Evolutionary conservation across 2,797 vertebrate genomes (phyloP).

Genomic region (Pangasius mekongensis): DNA sequence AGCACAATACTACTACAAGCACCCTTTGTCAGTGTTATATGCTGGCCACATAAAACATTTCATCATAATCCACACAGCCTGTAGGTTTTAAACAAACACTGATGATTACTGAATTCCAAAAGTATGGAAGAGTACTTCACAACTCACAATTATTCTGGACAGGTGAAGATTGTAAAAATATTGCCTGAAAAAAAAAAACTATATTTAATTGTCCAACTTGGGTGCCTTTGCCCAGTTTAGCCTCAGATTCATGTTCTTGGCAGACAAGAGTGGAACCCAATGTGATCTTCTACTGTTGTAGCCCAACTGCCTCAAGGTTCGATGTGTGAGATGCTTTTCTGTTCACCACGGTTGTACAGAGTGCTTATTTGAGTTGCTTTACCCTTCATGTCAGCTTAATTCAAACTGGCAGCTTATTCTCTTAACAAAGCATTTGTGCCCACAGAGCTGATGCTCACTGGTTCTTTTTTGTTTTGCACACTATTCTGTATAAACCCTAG

Average conservation of each 20-base stretch:
- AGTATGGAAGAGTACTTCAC: not conserved
- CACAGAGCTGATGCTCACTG: not conserved
- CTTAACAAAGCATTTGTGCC: not conserved
- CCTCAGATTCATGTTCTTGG: not conserved
- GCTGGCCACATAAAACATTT: not conserved
- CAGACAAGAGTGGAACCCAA: not conserved
- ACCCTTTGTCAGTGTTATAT: not conserved
- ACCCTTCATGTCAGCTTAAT: not conserved
- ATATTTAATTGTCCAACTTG: not conserved
- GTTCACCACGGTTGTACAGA: not conserved
- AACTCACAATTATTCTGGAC: not conserved
- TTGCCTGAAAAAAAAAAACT: not conserved
- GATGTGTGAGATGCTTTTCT: not conserved
- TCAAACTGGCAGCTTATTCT: not conserved
- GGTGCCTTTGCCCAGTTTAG: not conserved
- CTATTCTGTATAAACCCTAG: not conserved
- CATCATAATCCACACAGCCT: not conserved
- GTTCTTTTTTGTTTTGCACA: not conserved
- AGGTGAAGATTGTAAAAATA: not conserved
- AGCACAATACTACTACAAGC: not conserved
- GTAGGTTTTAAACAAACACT: not conserved
- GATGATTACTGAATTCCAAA: not conserved
- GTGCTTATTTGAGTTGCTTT: not conserved
- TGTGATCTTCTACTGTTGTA: not conserved
- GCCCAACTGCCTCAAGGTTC: not conserved